phyloP scores from a whole-genome alignment of 2,113 vertebrate species.

The Galeopterus variegatus region DNA sequence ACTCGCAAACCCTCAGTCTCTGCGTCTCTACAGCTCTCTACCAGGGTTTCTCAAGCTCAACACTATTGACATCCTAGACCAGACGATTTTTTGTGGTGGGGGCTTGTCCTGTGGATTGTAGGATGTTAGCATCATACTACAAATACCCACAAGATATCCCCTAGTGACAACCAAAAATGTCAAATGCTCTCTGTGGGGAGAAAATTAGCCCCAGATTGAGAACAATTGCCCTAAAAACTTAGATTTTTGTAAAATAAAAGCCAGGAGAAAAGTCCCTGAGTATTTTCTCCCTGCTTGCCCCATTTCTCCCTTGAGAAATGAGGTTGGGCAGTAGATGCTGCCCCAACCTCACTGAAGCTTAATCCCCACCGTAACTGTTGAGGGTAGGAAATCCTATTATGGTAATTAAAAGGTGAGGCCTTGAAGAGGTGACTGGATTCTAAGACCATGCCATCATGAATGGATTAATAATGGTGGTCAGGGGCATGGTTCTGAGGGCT shows the following conservation, averaged over 20 bases:
- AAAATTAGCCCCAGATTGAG: neutral
- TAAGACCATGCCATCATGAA: no score
- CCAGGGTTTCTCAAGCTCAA: neutral
- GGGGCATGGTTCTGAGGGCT: no score
- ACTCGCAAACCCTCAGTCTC: neutral
- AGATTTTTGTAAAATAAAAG: neutral
- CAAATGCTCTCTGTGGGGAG: neutral
- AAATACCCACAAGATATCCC: neutral
- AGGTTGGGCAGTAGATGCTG: no score
- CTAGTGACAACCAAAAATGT: neutral
- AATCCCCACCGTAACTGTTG: no score
- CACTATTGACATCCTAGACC: neutral
- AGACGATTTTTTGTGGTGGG: neutral
- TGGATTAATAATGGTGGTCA: no score
- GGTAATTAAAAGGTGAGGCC: no score
- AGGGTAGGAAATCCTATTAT: no score
- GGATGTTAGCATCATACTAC: neutral
- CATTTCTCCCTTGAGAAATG: neutral
- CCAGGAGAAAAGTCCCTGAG: neutral
- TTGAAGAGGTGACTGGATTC: no score
- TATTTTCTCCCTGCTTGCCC: neutral
- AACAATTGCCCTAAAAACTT: neutral
- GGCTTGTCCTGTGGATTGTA: neutral
- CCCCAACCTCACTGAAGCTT: no score
- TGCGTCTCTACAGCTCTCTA: neutral